Conservation (phyloP, 2,888 invertebrate genomes). For the Lomographa bimaculata region DNA sequence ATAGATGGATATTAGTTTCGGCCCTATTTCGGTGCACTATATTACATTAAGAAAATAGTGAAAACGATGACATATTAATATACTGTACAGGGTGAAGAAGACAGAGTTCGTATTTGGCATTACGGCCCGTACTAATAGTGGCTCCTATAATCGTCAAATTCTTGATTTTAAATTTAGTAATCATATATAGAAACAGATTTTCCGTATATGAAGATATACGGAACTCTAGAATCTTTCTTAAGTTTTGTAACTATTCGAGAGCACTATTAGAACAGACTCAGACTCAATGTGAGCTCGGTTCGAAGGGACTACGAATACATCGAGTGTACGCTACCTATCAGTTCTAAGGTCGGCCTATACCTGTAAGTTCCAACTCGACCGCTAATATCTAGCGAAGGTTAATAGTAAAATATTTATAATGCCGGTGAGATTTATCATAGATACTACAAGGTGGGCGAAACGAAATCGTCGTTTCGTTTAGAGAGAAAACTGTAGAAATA, state of each 20-base stretch:
- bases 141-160: not conserved
- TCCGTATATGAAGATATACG: conserved; percentile 15
- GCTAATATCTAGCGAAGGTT: conserved; percentile 32
- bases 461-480: conserved; percentile 1
- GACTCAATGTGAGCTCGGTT: conserved; percentile 46
- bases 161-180: not conserved
- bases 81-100: conserved; percentile 18
- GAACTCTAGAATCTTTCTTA: conserved; percentile 13
- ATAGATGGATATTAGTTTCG: conserved; percentile 5
- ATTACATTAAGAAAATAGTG: conserved; percentile 21
- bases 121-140: conserved; percentile 10
- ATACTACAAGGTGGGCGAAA: conserved; percentile 25
- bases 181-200: conserved; percentile 14
- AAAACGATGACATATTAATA: conserved; percentile 7
- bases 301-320: conserved; percentile 34
- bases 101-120: conserved; percentile 16
- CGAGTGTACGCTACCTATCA: conserved; percentile 39
- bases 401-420: conserved; percentile 30
- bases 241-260: not conserved
- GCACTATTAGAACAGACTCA: conserved; percentile 33
- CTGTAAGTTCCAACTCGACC: conserved; percentile 39
- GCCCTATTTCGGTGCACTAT: conserved; percentile 20
- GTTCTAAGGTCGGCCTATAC: conserved; percentile 40
- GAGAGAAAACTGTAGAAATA: too few species aligned
- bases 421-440: conserved; percentile 31